Evolutionary conservation across 1,140 invertebrate species (phyloP), one percentile per base, ranked within the genome.

Genomic region (Papilio helenus): DNA sequence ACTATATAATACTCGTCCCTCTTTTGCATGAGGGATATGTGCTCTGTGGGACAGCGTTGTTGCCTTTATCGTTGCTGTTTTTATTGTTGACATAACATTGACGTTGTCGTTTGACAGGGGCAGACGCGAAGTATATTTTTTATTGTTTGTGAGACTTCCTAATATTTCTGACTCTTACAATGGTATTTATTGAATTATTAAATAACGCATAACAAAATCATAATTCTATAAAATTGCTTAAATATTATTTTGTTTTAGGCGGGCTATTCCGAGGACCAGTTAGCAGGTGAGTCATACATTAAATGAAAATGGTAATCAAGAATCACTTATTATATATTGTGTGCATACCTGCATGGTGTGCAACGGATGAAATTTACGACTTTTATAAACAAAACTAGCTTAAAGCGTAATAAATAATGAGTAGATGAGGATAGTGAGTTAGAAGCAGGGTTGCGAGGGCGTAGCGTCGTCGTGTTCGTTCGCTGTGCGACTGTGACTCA

Each of bases 191-290:
- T 61, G 3, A 5, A 65, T 77, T 65, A 9, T 34, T 20, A n/a
- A 46, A 26, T 18, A 10, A 5, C 23, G 2, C 10, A 16, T 39
- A 42, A 55, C 49, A 9, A 55, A 39, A 16, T 8, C 10, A 14
- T 72, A 12, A 61, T 51, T 16, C 79, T 72, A 26, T 29, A 49
- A 7, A 26, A 34, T 42, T 39, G 5, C 4, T 29, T 14, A 26
- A 65, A 65, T 20, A 46, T 77, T 80, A 81, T 80, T 86, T 83
- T 88, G 83, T 97, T 96, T 79, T 96, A 98, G 98, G 97, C 97
- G 90, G 97, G 97, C 87, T 98, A 98, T 94, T 97, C 97, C 46
- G 98, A 98, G 95, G 98, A 98, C 95, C 97, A 98, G 95, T 96
- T 98, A 94, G 96, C 97, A 90, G 98, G 97, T 98, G 95, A 97